Evolutionary conservation across 2,797 vertebrate genomes (phyloP).

Genomic region (Platyrinchus mystaceus): DNA sequence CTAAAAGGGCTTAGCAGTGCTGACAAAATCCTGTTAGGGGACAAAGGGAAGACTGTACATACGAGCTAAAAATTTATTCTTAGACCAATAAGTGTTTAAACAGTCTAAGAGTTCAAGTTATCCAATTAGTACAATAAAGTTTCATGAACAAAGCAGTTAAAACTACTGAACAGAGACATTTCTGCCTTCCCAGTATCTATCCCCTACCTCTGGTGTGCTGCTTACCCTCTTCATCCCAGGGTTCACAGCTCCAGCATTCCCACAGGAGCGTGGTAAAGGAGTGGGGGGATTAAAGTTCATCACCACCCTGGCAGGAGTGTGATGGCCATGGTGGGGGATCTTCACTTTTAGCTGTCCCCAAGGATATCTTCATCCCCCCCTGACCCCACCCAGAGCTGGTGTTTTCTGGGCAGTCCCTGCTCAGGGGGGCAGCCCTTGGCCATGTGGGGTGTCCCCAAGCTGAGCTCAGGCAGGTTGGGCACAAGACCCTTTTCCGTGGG

Average conservation of each 20-base stretch:
- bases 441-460: too few species aligned
- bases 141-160: background rate
- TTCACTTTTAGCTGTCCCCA: fast-evolving
- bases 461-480: too few species aligned
- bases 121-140: background rate
- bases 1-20: background rate
- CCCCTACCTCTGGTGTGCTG: background rate
- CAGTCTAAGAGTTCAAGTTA: background rate
- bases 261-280: background rate
- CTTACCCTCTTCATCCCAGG: background rate
- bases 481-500: too few species aligned
- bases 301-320: fast-evolving
- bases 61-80: background rate
- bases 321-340: background rate
- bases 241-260: background rate
- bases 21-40: background rate
- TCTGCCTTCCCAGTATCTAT: background rate
- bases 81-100: background rate
- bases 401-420: background rate
- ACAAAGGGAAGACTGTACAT: background rate
- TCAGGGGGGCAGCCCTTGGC: too few species aligned
- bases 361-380: fast-evolving
- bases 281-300: fast-evolving
- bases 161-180: background rate
- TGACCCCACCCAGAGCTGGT: background rate